phyloP scores from a whole-genome alignment of 2,888 invertebrate genomes.

The Myopa tessellatipennis region DNA sequence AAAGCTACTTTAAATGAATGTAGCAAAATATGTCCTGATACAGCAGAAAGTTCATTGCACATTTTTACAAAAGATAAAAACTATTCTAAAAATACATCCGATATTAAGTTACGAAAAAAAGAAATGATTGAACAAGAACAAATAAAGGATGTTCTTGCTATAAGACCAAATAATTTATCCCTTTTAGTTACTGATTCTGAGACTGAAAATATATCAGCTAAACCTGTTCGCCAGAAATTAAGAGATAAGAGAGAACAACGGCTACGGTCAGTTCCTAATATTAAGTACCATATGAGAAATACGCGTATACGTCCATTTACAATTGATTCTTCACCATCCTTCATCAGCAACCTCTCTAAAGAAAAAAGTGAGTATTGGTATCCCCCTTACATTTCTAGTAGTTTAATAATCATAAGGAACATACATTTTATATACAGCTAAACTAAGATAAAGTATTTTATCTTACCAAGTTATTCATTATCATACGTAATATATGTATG shows the following conservation, averaged over 20 bases:
- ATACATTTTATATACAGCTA: too few relatives aligned
- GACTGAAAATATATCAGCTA: slow-evolving; percentile 68
- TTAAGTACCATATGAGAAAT: slow-evolving; percentile 72
- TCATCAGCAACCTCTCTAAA: slow-evolving; percentile 82
- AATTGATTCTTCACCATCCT: slow-evolving; percentile 69
- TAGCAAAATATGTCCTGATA: not conserved
- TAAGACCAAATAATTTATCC: slow-evolving; percentile 76
- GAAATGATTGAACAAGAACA: slow-evolving; percentile 65
- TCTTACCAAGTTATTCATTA: too few relatives aligned
- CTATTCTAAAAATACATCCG: slow-evolving; percentile 36
- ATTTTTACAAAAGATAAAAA: slow-evolving; percentile 28
- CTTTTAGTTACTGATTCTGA: slow-evolving; percentile 66
- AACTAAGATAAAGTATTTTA: too few relatives aligned
- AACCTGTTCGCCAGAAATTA: slow-evolving; percentile 71
- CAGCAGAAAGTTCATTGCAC: slow-evolving; percentile 9
- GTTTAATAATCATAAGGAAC: too few relatives aligned
- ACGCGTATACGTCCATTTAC: slow-evolving; percentile 61
- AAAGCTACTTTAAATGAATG: not conserved
- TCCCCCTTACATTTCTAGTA: slow-evolving; percentile 1
- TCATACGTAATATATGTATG: too few relatives aligned
- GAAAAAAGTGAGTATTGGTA: slow-evolving; percentile 86
- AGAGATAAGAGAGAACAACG: slow-evolving; percentile 74
- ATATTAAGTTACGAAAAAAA: slow-evolving; percentile 35
- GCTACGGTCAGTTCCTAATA: slow-evolving; percentile 82
- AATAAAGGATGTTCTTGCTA: slow-evolving; percentile 60